Evolutionary conservation across 2,888 invertebrate genomes (phyloP).

Genomic region (Panopea generosa): DNA sequence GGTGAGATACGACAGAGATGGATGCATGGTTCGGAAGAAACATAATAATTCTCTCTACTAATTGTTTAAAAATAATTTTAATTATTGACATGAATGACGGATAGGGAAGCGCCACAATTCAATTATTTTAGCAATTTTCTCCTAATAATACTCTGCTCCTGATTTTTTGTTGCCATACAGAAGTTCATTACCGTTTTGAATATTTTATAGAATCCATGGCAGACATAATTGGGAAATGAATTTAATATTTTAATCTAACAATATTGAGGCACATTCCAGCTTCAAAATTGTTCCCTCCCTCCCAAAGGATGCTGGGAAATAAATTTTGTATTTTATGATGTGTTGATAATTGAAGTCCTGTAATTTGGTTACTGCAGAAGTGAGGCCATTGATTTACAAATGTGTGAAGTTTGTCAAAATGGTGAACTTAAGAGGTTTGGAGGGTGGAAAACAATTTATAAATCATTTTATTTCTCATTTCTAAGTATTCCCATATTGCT

Average conservation of each 20-base stretch:
- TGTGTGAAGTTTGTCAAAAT: too few relatives aligned
- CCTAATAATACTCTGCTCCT: conserved; percentile 31
- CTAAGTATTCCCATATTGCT: too few relatives aligned
- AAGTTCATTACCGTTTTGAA: conserved; percentile 49
- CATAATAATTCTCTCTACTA: conserved; percentile 45
- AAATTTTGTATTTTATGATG: conserved; percentile 53
- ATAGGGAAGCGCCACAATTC: conserved; percentile 28
- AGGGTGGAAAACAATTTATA: too few relatives aligned
- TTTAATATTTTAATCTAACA: conserved; percentile 47
- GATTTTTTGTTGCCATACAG: conserved; percentile 25
- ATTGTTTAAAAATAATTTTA: conserved; percentile 46
- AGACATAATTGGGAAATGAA: conserved; percentile 49
- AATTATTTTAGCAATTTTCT: conserved; percentile 41
- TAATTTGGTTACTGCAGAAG: conserved; percentile 31
- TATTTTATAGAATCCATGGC: conserved; percentile 39
- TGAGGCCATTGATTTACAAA: conserved; percentile 1
- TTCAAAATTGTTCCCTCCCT: neutral
- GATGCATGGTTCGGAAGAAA: conserved; percentile 39
- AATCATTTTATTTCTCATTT: too few relatives aligned
- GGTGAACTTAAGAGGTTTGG: too few relatives aligned
- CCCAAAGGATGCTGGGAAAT: conserved; percentile 43
- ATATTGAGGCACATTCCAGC: conserved; percentile 19
- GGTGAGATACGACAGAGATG: conserved; percentile 30
- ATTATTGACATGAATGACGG: conserved; percentile 32
- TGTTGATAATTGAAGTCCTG: conserved; percentile 44